A percentile compares a stretch with the other conserved stretches of the same genome.
phyloP scores from a whole-genome alignment of 2,888 invertebrate species.

The Psococerastis gibbosa region DNA sequence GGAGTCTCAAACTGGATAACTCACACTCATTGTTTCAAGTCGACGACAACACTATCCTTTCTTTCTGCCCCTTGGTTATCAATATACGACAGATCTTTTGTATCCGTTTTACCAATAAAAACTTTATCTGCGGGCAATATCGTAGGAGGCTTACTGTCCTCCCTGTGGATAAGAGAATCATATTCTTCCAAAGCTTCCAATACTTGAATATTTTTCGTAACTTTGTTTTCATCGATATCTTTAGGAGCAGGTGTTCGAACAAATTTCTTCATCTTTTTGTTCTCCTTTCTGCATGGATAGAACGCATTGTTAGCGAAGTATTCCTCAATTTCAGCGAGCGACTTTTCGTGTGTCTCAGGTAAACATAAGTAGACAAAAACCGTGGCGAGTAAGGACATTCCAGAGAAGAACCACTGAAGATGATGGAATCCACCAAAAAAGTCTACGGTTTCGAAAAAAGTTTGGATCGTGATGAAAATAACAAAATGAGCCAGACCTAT shows the following conservation, averaged over 20 bases:
- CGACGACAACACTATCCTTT: no score
- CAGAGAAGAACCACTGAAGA: slow-evolving; percentile 16
- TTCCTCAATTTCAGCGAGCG: slow-evolving; percentile 29
- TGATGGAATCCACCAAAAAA: slow-evolving; percentile 23
- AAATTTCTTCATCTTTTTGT: neutral
- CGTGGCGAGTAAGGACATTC: slow-evolving; percentile 18
- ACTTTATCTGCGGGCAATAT: neutral
- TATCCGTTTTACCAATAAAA: slow-evolving; percentile 2
- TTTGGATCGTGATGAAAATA: slow-evolving; percentile 37
- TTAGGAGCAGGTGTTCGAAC: neutral
- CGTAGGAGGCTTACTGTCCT: neutral
- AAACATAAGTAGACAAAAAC: slow-evolving; percentile 28
- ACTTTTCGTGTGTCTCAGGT: slow-evolving; percentile 31
- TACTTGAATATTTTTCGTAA: neutral
- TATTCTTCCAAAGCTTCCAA: slow-evolving; percentile 4
- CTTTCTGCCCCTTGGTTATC: neutral
- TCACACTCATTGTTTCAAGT: no score
- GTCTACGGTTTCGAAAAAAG: slow-evolving; percentile 24
- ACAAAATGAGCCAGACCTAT: slow-evolving; percentile 35
- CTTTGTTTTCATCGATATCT: neutral
- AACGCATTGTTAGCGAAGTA: slow-evolving; percentile 23
- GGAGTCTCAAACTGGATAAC: no score
- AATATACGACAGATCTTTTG: neutral
- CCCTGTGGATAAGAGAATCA: slow-evolving; percentile 2
- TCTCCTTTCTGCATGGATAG: slow-evolving; percentile 5